A percentile compares a stretch with the other conserved stretches of the same genome.
Conservation (phyloP, 1,140 invertebrate genomes). For the Eumaeus atala region DNA sequence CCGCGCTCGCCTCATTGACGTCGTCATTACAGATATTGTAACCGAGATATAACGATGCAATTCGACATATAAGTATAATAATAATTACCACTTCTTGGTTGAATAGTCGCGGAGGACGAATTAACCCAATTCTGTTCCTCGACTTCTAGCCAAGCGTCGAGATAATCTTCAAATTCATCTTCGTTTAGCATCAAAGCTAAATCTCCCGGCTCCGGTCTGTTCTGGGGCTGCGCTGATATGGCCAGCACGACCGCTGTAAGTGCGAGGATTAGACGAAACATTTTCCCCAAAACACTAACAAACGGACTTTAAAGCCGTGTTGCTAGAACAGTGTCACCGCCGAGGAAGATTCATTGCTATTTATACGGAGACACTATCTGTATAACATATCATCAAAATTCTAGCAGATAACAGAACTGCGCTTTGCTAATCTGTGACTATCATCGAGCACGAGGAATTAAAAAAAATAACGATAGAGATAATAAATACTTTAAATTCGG, state of each 20-base stretch:
- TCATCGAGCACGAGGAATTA: neutral
- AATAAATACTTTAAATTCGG: too few relatives aligned
- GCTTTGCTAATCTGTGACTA: neutral
- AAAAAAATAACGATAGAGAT: too few relatives aligned
- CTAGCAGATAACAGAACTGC: neutral
- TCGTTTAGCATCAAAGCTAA: slow-evolving; percentile 44
- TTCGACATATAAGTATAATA: neutral
- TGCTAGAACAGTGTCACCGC: neutral
- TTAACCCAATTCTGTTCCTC: slow-evolving; percentile 41
- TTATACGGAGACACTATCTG: neutral
- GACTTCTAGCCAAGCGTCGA: slow-evolving; percentile 48
- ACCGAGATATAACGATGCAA: too few relatives aligned
- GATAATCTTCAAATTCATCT: slow-evolving; percentile 60
- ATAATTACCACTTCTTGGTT: slow-evolving; percentile 38
- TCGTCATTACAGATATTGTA: too few relatives aligned
- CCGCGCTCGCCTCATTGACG: too few relatives aligned
- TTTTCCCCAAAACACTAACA: neutral
- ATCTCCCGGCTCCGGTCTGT: slow-evolving; percentile 34
- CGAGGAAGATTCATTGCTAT: neutral
- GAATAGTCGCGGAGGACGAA: slow-evolving; percentile 12
- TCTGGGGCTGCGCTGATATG: slow-evolving; percentile 22
- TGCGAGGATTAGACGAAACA: slow-evolving; percentile 20
- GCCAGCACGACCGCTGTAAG: slow-evolving; percentile 13
- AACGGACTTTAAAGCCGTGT: neutral
- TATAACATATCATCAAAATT: neutral